phyloP scores from a whole-genome alignment of 37 sponge, comb jelly and placozoan species.

The Diacarnus erythraeanus region DNA sequence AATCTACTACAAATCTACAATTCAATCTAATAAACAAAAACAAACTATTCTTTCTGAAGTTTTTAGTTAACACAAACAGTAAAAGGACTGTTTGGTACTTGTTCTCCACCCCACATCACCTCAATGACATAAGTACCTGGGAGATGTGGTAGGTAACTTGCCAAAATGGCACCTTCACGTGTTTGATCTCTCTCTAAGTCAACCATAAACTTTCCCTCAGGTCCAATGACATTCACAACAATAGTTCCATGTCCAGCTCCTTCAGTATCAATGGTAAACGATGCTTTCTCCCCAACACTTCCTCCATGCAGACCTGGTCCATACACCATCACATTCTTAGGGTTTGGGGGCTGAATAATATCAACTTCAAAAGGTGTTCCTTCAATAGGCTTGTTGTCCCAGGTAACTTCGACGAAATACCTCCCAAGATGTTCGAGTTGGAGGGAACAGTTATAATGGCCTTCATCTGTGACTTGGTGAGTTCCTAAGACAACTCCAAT shows the following conservation, averaged over 20 bases:
- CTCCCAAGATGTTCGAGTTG: conserved; percentile 30
- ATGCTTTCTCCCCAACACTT: conserved; percentile 54
- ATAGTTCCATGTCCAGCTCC: conserved; percentile 77
- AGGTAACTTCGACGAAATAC: conserved; percentile 41
- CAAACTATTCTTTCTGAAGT: background rate
- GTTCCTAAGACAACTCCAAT: conserved; percentile 8
- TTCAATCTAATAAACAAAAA: too few relatives aligned
- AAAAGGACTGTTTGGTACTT: conserved; percentile 82
- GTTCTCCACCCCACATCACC: conserved; percentile 67
- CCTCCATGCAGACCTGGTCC: conserved; percentile 74
- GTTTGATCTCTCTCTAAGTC: conserved; percentile 56
- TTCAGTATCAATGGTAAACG: conserved; percentile 67
- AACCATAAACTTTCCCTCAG: conserved; percentile 66
- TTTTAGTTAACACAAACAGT: conserved; percentile 32
- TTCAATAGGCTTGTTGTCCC: conserved; percentile 40
- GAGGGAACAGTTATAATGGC: conserved; percentile 30
- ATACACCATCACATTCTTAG: conserved; percentile 56
- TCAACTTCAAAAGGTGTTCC: conserved; percentile 75
- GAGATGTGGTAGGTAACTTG: conserved; percentile 57
- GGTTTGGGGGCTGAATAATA: conserved; percentile 43
- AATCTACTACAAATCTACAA: background rate
- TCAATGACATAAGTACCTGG: conserved; percentile 61
- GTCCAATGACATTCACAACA: conserved; percentile 71
- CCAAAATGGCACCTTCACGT: conserved; percentile 41
- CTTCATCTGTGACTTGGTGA: conserved; percentile 11